Evolutionary conservation across 2,888 invertebrate genomes (phyloP), one percentile per base, ranked within the genome.

Genomic region (Cerceris rybyensis): DNA sequence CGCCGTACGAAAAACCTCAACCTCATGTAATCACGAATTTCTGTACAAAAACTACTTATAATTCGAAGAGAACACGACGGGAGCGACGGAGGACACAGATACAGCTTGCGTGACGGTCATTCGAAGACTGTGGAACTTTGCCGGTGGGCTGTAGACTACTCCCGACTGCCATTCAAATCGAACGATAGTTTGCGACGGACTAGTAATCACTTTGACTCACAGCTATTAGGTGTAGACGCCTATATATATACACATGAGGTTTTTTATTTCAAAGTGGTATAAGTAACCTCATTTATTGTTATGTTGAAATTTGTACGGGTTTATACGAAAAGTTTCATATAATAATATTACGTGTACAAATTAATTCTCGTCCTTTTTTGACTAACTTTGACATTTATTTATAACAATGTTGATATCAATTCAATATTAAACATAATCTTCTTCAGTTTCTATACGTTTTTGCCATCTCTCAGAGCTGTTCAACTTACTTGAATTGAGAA

Each of bases 121-220:
- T 70, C 61, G 69, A 59, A 67, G 77, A 84, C 84, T 84, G 76
- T 74, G 65, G 70, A 72, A 75, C 70, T 42, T 63, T 58, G 50
- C 60, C 67, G 61, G 59, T 11, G 46, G 46, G 46, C 46, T 46
- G 8, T 43, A 50, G 55, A 57, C 64, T 63, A 7, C 43, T 11
- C 11, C 43, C 54, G 39, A 7, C 42, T 1, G 11, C 14, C 39
- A 54, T 41, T 52, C 6, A 52, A 11, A 43, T 9, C 41, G 14
- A 60, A 9, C 13, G 13, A n/a, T n/a, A 41, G 39, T 28, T 39
- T n/a, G 59, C 71, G 67, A 60, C 49, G 63, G 61, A 59, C 68
- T 58, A 39, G 54, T 58, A 63, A 70, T 72, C 64, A 72, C 59
- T 7, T 50, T 65, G 17, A n/a, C 0, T n/a, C 63, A 16, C 13